Base-by-base conservation (phyloP, 2,888 invertebrate genomes). In the Odontothrips loti region DNA sequence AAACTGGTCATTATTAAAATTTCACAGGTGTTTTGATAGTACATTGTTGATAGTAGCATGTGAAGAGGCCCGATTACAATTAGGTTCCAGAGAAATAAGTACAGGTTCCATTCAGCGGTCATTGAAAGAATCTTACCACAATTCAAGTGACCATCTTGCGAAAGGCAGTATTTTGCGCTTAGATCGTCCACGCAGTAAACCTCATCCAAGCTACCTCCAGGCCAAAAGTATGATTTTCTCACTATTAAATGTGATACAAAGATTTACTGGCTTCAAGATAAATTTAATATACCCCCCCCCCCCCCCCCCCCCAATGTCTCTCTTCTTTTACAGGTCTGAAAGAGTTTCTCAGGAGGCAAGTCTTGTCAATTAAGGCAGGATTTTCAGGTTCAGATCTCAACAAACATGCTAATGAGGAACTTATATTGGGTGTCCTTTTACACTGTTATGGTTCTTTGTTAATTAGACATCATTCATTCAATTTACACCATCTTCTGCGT, bases 121-220 rank as follows among this genome's bases (percentile, higher is more conserved):
- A 79, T 80, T 82, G 34, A 81, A 81, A 79, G 63, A 79, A 75
- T 17, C 58, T 27, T 63, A 17, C 48, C 51, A 79, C 68, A 29
- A 29, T 78, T 88, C 87, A 0, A 93, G 93, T 4, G 93, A 93
- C 85, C 92, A 93, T 86, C 85, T 90, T 20, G 90, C 92, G 0
- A 80, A 92, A 20, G 89, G 90, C 84, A 87, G 89, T 86, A 85
- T 93, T 12, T 90, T 90, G 83, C 87, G 17, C 17, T 58, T 15
- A 58, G 58, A 12, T 51, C 51, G 9, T 51, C 2, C 10, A 2
- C 51, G 9, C 20, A 12, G 20, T 58, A 20, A 20, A 51, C 20
- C 58, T 20, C 58, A 58, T 58, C 20, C 20, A 43, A 43, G 34
- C 34, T 43, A 43, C 34, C 1, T 51, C 15, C 17, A 15, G 20